These are phyloP conservation scores for Chaetorhynchus papuensis DNA, from an alignment of 2,113 vertebrate genomes.

Conservation along the genomic window DNA sequence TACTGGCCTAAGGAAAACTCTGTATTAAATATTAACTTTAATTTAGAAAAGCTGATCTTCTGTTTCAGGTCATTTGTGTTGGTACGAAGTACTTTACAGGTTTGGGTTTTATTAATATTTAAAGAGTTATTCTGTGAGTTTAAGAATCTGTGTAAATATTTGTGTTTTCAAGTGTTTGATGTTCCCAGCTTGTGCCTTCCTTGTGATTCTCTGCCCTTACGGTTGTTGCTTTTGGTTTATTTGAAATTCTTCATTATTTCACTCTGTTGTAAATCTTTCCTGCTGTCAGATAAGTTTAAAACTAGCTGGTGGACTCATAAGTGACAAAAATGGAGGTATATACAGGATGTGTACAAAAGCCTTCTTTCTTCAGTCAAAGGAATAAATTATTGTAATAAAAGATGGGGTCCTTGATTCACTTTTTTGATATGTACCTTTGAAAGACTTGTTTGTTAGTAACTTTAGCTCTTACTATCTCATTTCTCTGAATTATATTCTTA, in stretches of 20 bases:
- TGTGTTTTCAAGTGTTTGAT: not conserved
- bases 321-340: not conserved
- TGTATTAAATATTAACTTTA: slow-evolving; percentile 1
- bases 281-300: not conserved
- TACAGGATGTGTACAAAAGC: not conserved
- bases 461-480: not conserved
- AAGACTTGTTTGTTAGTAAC: not conserved
- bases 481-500: not conserved
- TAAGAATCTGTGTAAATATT: not conserved
- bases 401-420: not conserved
- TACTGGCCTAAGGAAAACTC: not conserved
- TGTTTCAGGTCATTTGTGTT: not conserved
- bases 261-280: not conserved
- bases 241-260: not conserved
- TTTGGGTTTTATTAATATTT: not conserved
- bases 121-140: not conserved
- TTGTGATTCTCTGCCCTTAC: not conserved
- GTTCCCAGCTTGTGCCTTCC: not conserved
- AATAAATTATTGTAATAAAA: not conserved
- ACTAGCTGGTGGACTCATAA: not conserved
- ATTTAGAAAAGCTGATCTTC: not conserved
- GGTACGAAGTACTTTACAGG: not conserved
- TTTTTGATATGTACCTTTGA: not conserved
- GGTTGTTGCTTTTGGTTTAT: not conserved
- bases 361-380: not conserved